Conservation (phyloP, 1,140 invertebrate genomes). For the Drosophila albomicans region DNA sequence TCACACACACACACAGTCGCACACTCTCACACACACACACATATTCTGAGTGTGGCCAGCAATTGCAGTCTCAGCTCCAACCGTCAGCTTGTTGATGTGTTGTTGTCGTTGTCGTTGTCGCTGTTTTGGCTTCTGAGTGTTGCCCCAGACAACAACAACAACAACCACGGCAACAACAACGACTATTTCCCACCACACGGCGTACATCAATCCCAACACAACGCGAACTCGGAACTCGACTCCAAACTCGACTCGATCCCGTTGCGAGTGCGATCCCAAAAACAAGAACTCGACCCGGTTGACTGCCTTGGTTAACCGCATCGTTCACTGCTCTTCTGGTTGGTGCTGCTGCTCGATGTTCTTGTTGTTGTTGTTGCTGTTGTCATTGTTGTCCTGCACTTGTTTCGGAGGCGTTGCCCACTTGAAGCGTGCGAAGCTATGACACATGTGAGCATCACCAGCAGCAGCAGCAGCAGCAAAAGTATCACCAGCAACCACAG, state of each 20-base stretch:
- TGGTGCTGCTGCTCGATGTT: not conserved
- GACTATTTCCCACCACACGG: constrained; percentile 48
- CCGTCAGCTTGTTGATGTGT: constrained; percentile 37
- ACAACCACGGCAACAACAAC: not conserved
- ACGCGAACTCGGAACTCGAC: constrained; percentile 8
- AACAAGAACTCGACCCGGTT: constrained; percentile 31
- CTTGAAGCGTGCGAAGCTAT: constrained; percentile 51
- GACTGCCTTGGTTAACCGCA: constrained; percentile 49
- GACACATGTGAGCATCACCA: constrained; percentile 43
- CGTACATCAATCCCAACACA: constrained; percentile 54
- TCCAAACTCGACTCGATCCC: constrained; percentile 16
- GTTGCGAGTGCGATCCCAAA: not conserved
- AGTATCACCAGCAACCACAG: too few relatives aligned
- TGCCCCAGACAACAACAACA: constrained; percentile 18
- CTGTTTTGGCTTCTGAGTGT: constrained; percentile 48
- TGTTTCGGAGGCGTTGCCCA: constrained; percentile 56
- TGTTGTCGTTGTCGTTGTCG: constrained; percentile 30
- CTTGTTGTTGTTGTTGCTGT: constrained; percentile 23
- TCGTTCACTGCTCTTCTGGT: constrained; percentile 39
- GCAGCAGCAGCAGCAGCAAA: constrained; percentile 20
- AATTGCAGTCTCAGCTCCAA: constrained; percentile 17
- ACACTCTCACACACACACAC: constrained; percentile 1
- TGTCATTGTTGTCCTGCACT: constrained; percentile 45
- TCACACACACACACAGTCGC: constrained; percentile 36
- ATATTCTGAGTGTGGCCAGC: constrained; percentile 13